These are phyloP conservation scores for Bradypodion ventrale DNA, from an alignment of 2,797 vertebrate species.

Conservation along the genomic window DNA sequence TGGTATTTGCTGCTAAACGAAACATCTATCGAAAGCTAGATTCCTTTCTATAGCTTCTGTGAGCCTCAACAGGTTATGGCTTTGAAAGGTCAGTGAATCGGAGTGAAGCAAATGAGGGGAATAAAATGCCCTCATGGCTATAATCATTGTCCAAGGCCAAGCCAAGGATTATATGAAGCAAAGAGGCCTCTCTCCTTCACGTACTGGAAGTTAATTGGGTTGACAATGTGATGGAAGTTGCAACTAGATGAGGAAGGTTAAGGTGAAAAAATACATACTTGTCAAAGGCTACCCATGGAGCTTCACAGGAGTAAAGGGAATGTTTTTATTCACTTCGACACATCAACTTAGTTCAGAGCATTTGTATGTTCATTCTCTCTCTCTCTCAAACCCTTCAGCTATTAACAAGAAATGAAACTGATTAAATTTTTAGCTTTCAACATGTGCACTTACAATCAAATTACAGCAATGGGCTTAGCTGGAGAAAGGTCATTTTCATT, in stretches of 20 bases:
- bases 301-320: background rate
- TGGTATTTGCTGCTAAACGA: background rate
- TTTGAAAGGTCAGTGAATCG: background rate
- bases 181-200: background rate
- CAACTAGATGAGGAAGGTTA: background rate
- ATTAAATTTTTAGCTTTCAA: constrained; percentile 19
- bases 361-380: background rate
- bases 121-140: too few species aligned
- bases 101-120: too few species aligned
- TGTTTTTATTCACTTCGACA: background rate
- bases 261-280: background rate
- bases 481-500: constrained; percentile 27
- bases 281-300: background rate
- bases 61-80: background rate
- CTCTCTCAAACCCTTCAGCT: background rate
- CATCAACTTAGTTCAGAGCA: background rate
- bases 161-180: background rate
- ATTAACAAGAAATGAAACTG: constrained; percentile 11
- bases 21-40: too few species aligned
- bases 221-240: background rate
- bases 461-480: background rate
- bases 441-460: constrained; percentile 26
- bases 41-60: background rate
- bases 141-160: background rate
- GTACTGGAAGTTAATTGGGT: background rate